Percentiles rank a stretch among this genome's conserved stretches.
Evolutionary conservation across 2,888 invertebrate genomes (phyloP).

Genomic region (Leptothorax acervorum): DNA sequence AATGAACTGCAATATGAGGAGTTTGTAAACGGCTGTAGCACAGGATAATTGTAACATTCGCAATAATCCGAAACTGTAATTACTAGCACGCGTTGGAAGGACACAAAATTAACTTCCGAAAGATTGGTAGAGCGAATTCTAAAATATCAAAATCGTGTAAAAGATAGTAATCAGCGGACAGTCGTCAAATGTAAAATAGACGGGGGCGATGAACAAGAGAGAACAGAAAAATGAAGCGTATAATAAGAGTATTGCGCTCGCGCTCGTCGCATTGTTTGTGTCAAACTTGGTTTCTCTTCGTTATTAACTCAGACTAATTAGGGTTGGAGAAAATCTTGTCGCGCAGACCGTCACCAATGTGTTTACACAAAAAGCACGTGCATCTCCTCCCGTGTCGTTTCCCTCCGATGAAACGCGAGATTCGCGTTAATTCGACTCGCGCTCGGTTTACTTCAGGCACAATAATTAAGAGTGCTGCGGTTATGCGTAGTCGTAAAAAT

Average conservation of each 20-base stretch:
- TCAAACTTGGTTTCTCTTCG: conserved; percentile 6
- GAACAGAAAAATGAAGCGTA: not conserved
- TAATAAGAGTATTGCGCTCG: not conserved
- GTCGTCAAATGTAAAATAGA: not conserved
- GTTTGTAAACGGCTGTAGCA: conserved; percentile 26
- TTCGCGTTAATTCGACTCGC: conserved; percentile 16
- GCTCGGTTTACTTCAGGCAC: not conserved
- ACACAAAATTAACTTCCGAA: not conserved
- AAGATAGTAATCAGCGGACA: not conserved
- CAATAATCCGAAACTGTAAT: conserved; percentile 30
- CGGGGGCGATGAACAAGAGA: not conserved
- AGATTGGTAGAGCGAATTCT: not conserved
- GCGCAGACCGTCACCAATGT: not conserved
- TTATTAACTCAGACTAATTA: conserved; percentile 16
- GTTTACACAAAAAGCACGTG: not conserved
- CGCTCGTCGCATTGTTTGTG: not conserved
- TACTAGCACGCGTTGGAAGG: not conserved
- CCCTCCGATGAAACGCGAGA: not conserved
- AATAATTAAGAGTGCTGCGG: not conserved
- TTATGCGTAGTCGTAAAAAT: conserved; percentile 15
- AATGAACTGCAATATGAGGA: conserved; percentile 41
- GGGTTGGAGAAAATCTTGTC: not conserved
- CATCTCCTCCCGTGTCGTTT: not conserved
- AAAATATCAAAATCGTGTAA: not conserved
- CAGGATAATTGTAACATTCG: conserved; percentile 29